Evolutionary conservation across 2,888 invertebrate genomes (phyloP).

Genomic region (Epirrhoe alternata): DNA sequence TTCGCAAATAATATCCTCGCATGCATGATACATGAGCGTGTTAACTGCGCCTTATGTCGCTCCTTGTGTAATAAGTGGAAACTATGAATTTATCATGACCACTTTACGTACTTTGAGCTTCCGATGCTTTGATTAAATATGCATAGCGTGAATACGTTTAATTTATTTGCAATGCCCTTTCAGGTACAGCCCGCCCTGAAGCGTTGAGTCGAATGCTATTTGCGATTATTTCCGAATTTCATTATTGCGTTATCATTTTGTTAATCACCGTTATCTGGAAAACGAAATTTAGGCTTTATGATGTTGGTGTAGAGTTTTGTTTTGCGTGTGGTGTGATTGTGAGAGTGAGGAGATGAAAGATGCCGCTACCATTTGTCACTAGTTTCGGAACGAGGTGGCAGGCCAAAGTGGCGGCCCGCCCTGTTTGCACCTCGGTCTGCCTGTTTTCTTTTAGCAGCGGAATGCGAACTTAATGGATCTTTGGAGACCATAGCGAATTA

Average conservation of each 20-base stretch:
- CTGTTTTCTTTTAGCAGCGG: conserved; percentile 62
- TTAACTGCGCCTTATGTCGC: conserved; percentile 51
- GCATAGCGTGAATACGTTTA: conserved; percentile 42
- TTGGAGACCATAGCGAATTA: conserved; percentile 75
- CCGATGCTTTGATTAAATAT: conserved; percentile 37
- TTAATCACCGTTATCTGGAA: conserved; percentile 55
- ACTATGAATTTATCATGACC: conserved; percentile 57
- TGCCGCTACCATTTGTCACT: conserved; percentile 83
- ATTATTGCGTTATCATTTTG: conserved; percentile 78
- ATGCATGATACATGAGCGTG: conserved; percentile 59
- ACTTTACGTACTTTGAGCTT: conserved; percentile 35
- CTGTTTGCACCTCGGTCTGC: conserved; percentile 71
- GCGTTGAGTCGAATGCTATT: conserved; percentile 66
- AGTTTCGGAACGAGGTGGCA: conserved; percentile 79
- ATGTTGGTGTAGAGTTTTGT: conserved; percentile 49
- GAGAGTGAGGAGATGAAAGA: conserved; percentile 76
- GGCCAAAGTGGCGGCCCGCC: conserved; percentile 75
- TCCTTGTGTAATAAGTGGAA: conserved; percentile 52
- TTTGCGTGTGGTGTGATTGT: conserved; percentile 47
- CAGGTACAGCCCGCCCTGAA: conserved; percentile 64
- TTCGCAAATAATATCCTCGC: conserved; percentile 58
- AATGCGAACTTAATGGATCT: conserved; percentile 77
- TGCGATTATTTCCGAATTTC: conserved; percentile 82
- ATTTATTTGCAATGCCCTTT: conserved; percentile 63
- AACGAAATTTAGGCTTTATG: conserved; percentile 49